Conservation (phyloP, 1,140 invertebrate genomes). For the Holotrichia oblita region DNA sequence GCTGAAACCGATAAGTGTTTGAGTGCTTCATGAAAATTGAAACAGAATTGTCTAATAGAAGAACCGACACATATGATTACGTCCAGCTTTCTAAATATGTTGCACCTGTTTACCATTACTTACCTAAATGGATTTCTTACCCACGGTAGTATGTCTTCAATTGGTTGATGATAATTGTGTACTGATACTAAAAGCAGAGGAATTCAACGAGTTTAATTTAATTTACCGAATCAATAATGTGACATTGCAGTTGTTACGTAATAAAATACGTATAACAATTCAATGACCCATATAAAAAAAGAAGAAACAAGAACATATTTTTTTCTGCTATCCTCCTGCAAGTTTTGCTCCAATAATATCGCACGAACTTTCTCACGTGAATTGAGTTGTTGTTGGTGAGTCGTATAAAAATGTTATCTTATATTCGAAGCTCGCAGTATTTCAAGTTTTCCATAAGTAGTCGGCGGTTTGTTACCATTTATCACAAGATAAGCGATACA, state of each 20-base stretch:
- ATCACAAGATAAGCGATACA: constrained; percentile 14
- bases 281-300: constrained; percentile 12
- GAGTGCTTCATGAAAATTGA: too few relatives aligned
- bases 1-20: too few relatives aligned
- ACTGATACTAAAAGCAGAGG: too few relatives aligned
- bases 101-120: too few relatives aligned
- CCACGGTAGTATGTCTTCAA: too few relatives aligned
- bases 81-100: too few relatives aligned
- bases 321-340: neutral
- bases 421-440: constrained; percentile 22
- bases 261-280: neutral
- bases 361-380: constrained; percentile 13
- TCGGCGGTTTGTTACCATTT: constrained; percentile 28
- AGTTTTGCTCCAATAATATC: neutral
- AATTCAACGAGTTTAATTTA: too few relatives aligned
- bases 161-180: too few relatives aligned
- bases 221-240: neutral
- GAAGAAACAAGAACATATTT: neutral
- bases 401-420: constrained; percentile 26
- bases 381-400: constrained; percentile 17
- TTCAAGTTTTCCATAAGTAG: constrained; percentile 35
- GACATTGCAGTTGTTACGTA: neutral
- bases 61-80: too few relatives aligned
- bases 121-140: too few relatives aligned
- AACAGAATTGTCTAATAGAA: too few relatives aligned